Percentiles rank a stretch among this genome's conserved stretches.
These are phyloP conservation scores for Tachina fera DNA, from an alignment of 2,888 invertebrate genomes.

Conservation along the genomic window DNA sequence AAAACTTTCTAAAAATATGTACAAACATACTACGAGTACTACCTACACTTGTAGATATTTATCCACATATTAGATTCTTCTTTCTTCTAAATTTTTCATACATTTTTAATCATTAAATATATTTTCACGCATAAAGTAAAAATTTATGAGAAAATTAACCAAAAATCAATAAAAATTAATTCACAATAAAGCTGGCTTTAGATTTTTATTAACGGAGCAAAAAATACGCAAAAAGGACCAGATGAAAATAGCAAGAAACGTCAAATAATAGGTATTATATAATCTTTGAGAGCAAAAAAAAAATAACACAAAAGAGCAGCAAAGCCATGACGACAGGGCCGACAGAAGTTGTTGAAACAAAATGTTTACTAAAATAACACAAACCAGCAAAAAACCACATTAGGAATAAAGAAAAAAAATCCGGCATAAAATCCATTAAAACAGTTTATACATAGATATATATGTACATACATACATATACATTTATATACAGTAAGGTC, in stretches of 20 bases:
- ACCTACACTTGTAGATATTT: not conserved
- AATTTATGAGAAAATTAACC: not conserved
- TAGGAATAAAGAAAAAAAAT: slow-evolving; percentile 40
- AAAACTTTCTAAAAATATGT: slow-evolving; percentile 46
- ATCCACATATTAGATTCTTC: not conserved
- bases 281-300: slow-evolving; percentile 47
- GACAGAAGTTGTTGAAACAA: slow-evolving; percentile 51
- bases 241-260: slow-evolving; percentile 2
- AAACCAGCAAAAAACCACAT: slow-evolving; percentile 28
- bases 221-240: slow-evolving; percentile 25
- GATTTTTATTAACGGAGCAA: not conserved
- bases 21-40: not conserved
- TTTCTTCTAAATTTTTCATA: not conserved
- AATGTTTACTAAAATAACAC: slow-evolving; percentile 6
- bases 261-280: slow-evolving; percentile 52
- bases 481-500: not conserved
- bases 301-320: slow-evolving; percentile 35
- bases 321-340: slow-evolving; percentile 47
- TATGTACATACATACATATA: not conserved
- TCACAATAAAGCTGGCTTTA: slow-evolving; percentile 3
- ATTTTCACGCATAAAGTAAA: slow-evolving; percentile 8
- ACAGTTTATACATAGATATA: slow-evolving; percentile 25
- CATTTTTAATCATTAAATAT: not conserved
- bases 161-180: slow-evolving; percentile 4
- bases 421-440: slow-evolving; percentile 62